Evolutionary conservation across 35 echinoderm and acorn worm genomes (phyloP).

Genomic region (Chiridota heheva): DNA sequence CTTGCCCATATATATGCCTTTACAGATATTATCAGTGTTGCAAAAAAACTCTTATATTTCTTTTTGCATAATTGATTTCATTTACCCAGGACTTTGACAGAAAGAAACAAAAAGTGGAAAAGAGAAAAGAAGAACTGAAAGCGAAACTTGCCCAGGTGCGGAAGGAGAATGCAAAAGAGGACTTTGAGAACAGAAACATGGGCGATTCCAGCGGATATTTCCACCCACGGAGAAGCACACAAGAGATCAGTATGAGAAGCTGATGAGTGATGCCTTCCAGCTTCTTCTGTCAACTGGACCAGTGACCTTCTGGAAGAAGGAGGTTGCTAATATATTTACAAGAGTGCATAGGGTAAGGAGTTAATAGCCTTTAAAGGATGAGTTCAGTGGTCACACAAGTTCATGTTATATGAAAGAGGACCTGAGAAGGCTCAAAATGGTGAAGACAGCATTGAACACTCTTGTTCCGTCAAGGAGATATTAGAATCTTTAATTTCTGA

Average conservation of each 20-base stretch:
- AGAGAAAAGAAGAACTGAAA: slow-evolving; percentile 85
- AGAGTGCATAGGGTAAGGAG: slow-evolving; percentile 41
- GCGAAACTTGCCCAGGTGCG: slow-evolving; percentile 72
- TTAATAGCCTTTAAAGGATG: background rate
- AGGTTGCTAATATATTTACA: slow-evolving; percentile 43
- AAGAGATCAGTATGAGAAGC: slow-evolving; percentile 62
- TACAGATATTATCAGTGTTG: too few species aligned
- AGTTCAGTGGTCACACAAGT: too few species aligned
- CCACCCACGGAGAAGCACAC: slow-evolving; percentile 75
- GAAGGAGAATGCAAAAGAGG: slow-evolving; percentile 83
- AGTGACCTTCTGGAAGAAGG: slow-evolving; percentile 64
- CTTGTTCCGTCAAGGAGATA: too few species aligned
- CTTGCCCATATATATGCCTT: too few species aligned
- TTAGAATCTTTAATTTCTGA: too few species aligned
- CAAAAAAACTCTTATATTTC: too few species aligned
- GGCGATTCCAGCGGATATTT: slow-evolving; percentile 78
- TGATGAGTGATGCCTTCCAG: slow-evolving; percentile 88
- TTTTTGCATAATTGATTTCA: too few species aligned
- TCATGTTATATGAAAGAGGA: too few species aligned
- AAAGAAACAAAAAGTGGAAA: slow-evolving; percentile 68
- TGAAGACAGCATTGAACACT: too few species aligned
- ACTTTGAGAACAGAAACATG: slow-evolving; percentile 97
- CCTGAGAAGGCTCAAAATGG: too few species aligned
- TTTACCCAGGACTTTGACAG: slow-evolving; percentile 71
- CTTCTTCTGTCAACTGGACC: slow-evolving; percentile 76